Conservation (phyloP, 1,140 invertebrate genomes). For the Ridgeia piscesae region DNA sequence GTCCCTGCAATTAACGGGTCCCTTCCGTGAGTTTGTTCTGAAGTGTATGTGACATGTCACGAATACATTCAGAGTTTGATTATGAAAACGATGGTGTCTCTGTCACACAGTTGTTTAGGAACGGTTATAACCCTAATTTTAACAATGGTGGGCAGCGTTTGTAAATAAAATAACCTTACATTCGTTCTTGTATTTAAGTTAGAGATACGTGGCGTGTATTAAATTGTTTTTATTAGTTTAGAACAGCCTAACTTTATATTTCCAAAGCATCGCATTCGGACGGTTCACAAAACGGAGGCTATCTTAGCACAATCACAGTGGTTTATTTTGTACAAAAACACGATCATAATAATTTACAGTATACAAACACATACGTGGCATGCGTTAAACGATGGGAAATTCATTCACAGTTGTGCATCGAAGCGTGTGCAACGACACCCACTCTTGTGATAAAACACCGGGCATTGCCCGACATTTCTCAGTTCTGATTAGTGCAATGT, state of each 20-base stretch:
- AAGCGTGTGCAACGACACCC: not conserved
- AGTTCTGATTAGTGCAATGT: not conserved
- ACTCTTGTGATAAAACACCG: not conserved
- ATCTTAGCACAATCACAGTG: not conserved
- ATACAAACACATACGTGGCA: not conserved
- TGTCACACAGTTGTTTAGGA: not conserved
- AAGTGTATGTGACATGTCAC: not conserved
- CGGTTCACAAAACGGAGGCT: not conserved
- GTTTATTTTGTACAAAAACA: conserved; percentile 2
- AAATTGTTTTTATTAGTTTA: not conserved
- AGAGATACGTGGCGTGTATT: not conserved
- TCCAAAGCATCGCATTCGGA: not conserved
- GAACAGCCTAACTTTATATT: not conserved
- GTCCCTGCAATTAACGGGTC: not conserved
- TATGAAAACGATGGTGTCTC: not conserved
- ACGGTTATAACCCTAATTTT: not conserved
- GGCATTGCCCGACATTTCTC: not conserved
- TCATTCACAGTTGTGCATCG: no score
- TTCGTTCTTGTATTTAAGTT: not conserved
- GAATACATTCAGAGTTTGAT: not conserved
- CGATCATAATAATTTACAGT: not conserved
- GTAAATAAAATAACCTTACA: not conserved
- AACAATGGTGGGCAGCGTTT: not conserved
- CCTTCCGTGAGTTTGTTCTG: not conserved
- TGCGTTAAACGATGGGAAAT: no score